Evolutionary conservation across 2,888 invertebrate species (phyloP), one percentile per base, ranked within the genome.

Genomic region (Mellilla xanthometata): DNA sequence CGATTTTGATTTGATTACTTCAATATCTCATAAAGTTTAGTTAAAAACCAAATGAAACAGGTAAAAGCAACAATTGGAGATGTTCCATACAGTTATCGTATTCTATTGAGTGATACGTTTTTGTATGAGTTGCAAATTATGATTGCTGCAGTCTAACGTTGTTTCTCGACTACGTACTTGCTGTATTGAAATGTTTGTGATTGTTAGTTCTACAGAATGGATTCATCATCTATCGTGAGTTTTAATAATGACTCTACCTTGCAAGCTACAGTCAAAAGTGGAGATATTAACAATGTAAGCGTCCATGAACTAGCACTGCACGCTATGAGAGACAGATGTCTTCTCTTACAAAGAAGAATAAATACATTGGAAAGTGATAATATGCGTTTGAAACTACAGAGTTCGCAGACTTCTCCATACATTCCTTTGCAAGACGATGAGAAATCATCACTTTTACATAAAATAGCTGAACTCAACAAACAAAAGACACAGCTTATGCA

Each of bases 251-350:
- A 89, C 60, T 76, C 85, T 9, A 81, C 86, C 39, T 80, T 81
- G 35, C 86, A 88, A 67, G 71, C 73, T n/a, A 86, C 86, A 7
- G 46, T 83, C 26, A 89, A 89, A 71, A 74, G 68, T 2, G 74
- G 69, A 4, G 89, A 88, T 12, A 75, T 60, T 49, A 82, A 74
- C 50, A 82, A 83, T 52, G 86, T 92, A 30, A 91, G 91, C 74
- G 94, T 94, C 2, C 84, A 95, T 46, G 93, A 94, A 80, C 90
- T 95, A 45, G 96, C 96, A 2, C 88, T 96, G 48, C 93, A 95
- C 72, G 96, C 95, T 7, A 93, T 96, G 92, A 93, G 95, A 72
- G 96, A 96, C 76, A 90, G 96, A 36, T 96, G 96, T 79, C 91
- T 94, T 68, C 91, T 93, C 43, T 82, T 96, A 30, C 95, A 96